Evolutionary conservation across 2,888 invertebrate species (phyloP), one percentile per base, ranked within the genome.

Genomic region (Drosophila paramelanica): DNA sequence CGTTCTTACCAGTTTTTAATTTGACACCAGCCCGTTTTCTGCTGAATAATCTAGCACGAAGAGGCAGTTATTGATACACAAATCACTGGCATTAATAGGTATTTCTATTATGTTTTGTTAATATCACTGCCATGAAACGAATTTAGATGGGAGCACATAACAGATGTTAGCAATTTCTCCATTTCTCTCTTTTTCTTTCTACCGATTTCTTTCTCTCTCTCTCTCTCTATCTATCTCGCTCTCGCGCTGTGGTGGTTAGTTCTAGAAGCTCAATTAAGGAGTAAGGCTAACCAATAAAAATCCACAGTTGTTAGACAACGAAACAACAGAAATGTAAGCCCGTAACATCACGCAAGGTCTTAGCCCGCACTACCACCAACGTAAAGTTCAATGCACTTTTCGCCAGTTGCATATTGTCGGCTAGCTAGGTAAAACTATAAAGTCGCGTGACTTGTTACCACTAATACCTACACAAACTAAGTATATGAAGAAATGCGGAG

Each of bases 231-330:
- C 27, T 61, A 17, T 17, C 17, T 1, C 17, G 17, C 17, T 17
- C 17, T 17, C 17, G 17, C 17, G 17, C 36, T 36, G 20, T 66
- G 61, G 33, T 65, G 71, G 51, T 68, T 70, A 59, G 67, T 69
- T 75, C 49, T 57, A 67, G 58, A 76, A 62, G 61, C 69, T 73
- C 73, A 73, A 79, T 78, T 79, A 78, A 75, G 78, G 59, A 61
- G 51, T 58, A 70, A 68, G 61, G 66, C 66, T 69, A 73, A 69
- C 64, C 79, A 79, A 84, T 87, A 74, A 84, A 84, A 79, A 82
- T 85, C 73, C 70, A 79, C 77, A 66, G 66, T 60, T 65, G 65
- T 67, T 79, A 65, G 67, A 71, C 71, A 62, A 55, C 58, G 41
- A 60, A 73, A 43, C 41, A 57, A 53, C 47, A 47, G 45, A 61